Evolutionary conservation across 2,888 invertebrate species (phyloP).

Genomic region (Gymnoscelis rufifasciata): DNA sequence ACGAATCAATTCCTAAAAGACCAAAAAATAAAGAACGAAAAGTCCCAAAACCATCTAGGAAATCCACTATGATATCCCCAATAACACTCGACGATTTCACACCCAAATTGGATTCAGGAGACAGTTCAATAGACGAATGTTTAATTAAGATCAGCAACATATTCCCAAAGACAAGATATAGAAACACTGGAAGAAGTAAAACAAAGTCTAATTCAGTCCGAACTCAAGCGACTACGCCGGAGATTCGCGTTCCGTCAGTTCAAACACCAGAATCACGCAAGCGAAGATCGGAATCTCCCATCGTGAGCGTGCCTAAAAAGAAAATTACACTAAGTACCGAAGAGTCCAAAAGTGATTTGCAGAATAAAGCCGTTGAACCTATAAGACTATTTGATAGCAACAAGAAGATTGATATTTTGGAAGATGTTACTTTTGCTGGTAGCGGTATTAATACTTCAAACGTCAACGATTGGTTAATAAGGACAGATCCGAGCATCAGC

Average conservation of each 20-base stretch:
- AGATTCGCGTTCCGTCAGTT: too few relatives aligned
- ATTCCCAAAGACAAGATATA: slow-evolving; percentile 23
- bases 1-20: neutral
- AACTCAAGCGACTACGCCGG: too few relatives aligned
- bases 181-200: slow-evolving; percentile 10
- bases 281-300: slow-evolving; percentile 25
- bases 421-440: slow-evolving; percentile 12
- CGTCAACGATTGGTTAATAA: slow-evolving; percentile 51
- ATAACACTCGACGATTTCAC: slow-evolving; percentile 38
- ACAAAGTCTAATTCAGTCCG: too few relatives aligned
- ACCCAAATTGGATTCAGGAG: slow-evolving; percentile 16
- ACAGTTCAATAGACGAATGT: slow-evolving; percentile 24
- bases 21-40: neutral
- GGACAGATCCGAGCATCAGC: slow-evolving; percentile 34
- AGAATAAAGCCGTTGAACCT: too few relatives aligned
- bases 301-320: slow-evolving; percentile 29
- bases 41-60: neutral
- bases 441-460: slow-evolving; percentile 39
- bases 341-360: neutral
- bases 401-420: neutral
- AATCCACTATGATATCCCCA: slow-evolving; percentile 47
- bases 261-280: slow-evolving; percentile 23
- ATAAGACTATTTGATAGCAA: neutral
- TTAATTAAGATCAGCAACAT: slow-evolving; percentile 24
- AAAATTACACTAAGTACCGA: too few relatives aligned